A percentile compares a stretch with the other conserved stretches of the same genome.
Evolutionary conservation across 2,797 vertebrate species (phyloP).

Genomic region (Pterois miles): DNA sequence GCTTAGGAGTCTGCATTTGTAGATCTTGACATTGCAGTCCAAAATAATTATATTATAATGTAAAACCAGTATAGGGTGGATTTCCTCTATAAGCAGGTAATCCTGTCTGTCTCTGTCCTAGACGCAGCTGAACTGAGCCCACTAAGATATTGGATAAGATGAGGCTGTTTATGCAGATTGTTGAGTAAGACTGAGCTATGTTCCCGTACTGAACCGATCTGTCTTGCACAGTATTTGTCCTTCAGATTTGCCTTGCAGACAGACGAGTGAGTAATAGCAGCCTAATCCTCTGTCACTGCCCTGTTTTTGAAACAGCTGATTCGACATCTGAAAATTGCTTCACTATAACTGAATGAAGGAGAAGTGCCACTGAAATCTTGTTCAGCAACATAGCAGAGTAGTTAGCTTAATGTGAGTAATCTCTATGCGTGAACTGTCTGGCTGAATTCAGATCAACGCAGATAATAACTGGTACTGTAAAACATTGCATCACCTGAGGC

Average conservation of each 20-base stretch:
- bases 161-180: constrained; percentile 51
- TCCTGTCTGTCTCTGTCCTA: constrained; percentile 10
- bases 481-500: background rate
- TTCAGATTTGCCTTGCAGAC: constrained; percentile 26
- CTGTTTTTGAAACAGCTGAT: constrained; percentile 44
- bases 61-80: background rate
- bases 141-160: constrained; percentile 27
- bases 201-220: constrained; percentile 9
- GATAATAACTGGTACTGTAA: background rate
- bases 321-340: constrained; percentile 43
- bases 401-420: constrained; percentile 17
- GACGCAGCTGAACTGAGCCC: constrained; percentile 17
- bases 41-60: background rate
- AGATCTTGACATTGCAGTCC: background rate
- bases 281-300: constrained; percentile 39
- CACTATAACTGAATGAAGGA: constrained; percentile 10
- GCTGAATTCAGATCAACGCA: background rate
- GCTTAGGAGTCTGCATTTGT: background rate
- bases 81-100: constrained; percentile 26
- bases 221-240: constrained; percentile 28
- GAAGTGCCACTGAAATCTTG: constrained; percentile 31
- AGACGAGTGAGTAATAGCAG: constrained; percentile 45
- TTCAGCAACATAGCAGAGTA: constrained; percentile 32
- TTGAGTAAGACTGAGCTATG: constrained; percentile 10
- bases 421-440: constrained; percentile 22